Evolutionary conservation across 2,888 invertebrate genomes (phyloP).

Genomic region (Lepidochitona cinerea): DNA sequence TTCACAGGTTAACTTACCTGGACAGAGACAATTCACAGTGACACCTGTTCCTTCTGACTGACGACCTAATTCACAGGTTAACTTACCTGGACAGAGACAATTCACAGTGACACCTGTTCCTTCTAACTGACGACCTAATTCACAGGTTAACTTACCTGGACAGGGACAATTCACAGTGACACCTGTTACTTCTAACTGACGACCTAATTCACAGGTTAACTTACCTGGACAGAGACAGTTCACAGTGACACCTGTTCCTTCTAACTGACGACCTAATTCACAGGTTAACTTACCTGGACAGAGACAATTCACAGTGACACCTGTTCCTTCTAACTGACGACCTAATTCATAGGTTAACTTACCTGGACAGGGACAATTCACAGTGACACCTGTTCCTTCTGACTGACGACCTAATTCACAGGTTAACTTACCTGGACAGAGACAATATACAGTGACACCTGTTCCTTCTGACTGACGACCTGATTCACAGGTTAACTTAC

Average conservation of each 20-base stretch:
- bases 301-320: neutral
- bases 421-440: neutral
- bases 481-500: neutral
- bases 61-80: neutral
- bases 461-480: neutral
- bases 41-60: neutral
- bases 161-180: neutral
- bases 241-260: neutral
- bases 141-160: neutral
- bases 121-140: neutral
- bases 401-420: neutral
- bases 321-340: neutral
- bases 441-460: neutral
- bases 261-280: neutral
- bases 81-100: neutral
- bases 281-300: neutral
- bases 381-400: neutral
- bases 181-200: neutral
- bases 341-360: neutral
- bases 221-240: neutral
- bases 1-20: neutral
- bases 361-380: neutral
- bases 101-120: neutral
- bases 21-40: neutral
- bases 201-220: neutral